Percentiles rank a stretch among this genome's conserved stretches.
Conservation (phyloP, 2,888 invertebrate genomes). For the Buathra laborator region DNA sequence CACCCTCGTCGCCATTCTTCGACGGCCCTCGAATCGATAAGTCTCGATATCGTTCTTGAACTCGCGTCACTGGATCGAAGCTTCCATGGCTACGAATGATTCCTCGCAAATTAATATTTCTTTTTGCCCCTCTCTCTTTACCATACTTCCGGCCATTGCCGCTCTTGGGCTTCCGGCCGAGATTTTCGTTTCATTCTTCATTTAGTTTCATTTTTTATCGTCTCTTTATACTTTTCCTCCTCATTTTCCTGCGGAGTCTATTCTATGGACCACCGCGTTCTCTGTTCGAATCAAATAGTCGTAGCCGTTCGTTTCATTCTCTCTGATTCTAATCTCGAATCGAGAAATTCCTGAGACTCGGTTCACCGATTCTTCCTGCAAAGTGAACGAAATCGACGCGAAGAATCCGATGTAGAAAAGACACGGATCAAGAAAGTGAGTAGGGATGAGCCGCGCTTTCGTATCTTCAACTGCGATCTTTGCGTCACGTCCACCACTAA, state of each 20-base stretch:
- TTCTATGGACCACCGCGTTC: not conserved
- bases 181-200: slow-evolving; percentile 47
- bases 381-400: slow-evolving; percentile 21
- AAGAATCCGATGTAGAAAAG: slow-evolving; percentile 1
- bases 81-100: slow-evolving; percentile 60
- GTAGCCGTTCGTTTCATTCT: slow-evolving; percentile 30
- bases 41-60: slow-evolving; percentile 61
- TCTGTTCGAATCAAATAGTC: slow-evolving; percentile 22
- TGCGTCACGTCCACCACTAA: slow-evolving; percentile 5
- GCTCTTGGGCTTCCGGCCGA: not conserved
- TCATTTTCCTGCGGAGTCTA: slow-evolving; percentile 27
- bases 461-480: slow-evolving; percentile 59
- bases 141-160: slow-evolving; percentile 20
- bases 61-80: slow-evolving; percentile 57
- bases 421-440: not conserved
- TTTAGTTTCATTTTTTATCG: slow-evolving; percentile 19
- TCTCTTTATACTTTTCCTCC: slow-evolving; percentile 27
- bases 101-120: slow-evolving; percentile 62
- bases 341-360: slow-evolving; percentile 24
- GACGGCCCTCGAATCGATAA: slow-evolving; percentile 63
- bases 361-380: not conserved
- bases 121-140: slow-evolving; percentile 22
- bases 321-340: slow-evolving; percentile 56
- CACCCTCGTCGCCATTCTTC: slow-evolving; percentile 46
- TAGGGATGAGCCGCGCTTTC: slow-evolving; percentile 56